Base-by-base conservation (phyloP, 2,113 vertebrate species). In the Oostethus manadensis region DNA sequence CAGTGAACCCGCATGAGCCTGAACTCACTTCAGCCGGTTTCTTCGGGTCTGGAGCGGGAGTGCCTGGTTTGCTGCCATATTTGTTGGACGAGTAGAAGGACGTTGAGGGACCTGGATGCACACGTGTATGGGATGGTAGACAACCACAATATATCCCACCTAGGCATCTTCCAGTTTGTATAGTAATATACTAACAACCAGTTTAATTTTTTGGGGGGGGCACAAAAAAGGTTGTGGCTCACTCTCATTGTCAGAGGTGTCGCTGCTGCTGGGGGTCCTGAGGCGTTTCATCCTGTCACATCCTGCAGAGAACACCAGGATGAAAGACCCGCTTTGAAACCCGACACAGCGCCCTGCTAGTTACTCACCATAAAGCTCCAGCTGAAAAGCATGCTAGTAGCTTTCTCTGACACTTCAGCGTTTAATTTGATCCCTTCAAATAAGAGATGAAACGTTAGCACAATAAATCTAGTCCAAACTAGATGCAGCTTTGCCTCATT, bases 181-280 rank as follows among this genome's bases (percentile, higher is more conserved):
- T 16, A n/a, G 2, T 46, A 8, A n/a, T n/a, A 14, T 16, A 46
- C 44, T 46, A 14, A 46, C 16, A n/a, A 46, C 1, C 44, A 48
- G 17, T 48, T 16, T 4, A 48, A n/a, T 17, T 21, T 50, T 20
- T 21, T 15, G 14, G 26, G 10, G 18, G 8, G 29, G 17, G 8
- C n/a, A 50, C n/a, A 18, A 13, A 21, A 15, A 42, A 8, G 6
- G 18, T 4, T 48, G 42, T 0, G 46, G 94, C 96, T 95, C 78
- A 99, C 97, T 95, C 71, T 98, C 95, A 88, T 94, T 93, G 90
- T 99, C 97, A 80, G 96, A 99, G 88, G 93, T 98, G 90, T 97
- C 96, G 89, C 95, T 98, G 89, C 92, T 98, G 89, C 94, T 98
- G 77, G 92, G 89, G 83, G 86, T 91, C 90, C 91, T 93, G 87